Evolutionary conservation across 1,140 invertebrate genomes (phyloP).

Genomic region (Orius insidiosus): DNA sequence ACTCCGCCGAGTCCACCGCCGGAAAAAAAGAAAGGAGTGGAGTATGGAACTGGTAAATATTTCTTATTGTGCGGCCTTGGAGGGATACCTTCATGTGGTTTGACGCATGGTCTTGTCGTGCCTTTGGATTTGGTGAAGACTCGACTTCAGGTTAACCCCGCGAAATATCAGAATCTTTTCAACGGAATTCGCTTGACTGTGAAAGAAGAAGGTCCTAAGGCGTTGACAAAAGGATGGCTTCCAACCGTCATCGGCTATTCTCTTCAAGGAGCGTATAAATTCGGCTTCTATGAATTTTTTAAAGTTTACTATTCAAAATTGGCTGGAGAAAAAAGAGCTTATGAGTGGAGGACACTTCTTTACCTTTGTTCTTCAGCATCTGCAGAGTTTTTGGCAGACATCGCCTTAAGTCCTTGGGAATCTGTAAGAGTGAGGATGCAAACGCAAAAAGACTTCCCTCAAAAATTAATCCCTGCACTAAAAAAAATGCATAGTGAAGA

Average conservation of each 20-base stretch:
- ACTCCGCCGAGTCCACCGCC: constrained; percentile 29
- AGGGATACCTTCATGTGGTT: constrained; percentile 88
- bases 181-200: constrained; percentile 74
- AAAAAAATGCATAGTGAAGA: constrained; percentile 73
- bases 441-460: constrained; percentile 86
- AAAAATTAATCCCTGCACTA: constrained; percentile 71
- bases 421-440: constrained; percentile 96
- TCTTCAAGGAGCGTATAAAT: constrained; percentile 70
- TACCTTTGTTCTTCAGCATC: constrained; percentile 91
- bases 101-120: constrained; percentile 69
- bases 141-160: constrained; percentile 88
- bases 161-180: constrained; percentile 82
- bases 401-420: constrained; percentile 94
- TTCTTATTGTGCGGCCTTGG: constrained; percentile 89
- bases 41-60: constrained; percentile 84
- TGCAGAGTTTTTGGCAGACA: constrained; percentile 99
- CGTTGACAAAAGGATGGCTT: constrained; percentile 91
- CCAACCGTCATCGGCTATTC: constrained; percentile 97
- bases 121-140: constrained; percentile 98
- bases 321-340: constrained; percentile 86
- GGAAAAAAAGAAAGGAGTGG: constrained; percentile 47
- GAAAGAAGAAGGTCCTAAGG: constrained; percentile 73
- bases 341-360: constrained; percentile 78
- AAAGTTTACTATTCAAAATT: constrained; percentile 71
- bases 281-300: constrained; percentile 81